Evolutionary conservation across 2,797 vertebrate species (phyloP), one percentile per base, ranked within the genome.

Genomic region (Acipenser ruthenus): DNA sequence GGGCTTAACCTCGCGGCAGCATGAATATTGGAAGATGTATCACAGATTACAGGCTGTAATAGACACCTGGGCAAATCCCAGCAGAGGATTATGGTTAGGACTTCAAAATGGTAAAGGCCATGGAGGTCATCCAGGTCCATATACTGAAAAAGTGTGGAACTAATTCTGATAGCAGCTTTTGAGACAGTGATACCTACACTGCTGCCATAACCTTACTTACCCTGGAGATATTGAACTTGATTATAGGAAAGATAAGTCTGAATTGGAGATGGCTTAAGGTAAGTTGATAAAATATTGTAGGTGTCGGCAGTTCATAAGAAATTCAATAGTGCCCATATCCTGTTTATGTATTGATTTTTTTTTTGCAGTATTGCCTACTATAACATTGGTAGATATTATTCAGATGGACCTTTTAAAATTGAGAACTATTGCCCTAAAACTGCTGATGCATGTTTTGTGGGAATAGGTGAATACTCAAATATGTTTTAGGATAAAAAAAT

Each of bases 41-140:
- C 81, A 75, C 78, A 89, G 87, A 90, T 90, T 87, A 87, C 74
- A 78, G 70, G 74, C 80, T 68, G 80, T 84, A 88, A 90, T 82
- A 88, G 89, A 88, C 85, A 87, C 82, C 83, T 65, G 81, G 70
- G 74, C 83, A 86, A 90, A 91, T 84, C 86, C 82, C 78, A 73
- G 23, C 78, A 80, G 82, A 85, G 83, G 78, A 88, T 88, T 87
- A 81, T 74, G 78, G 77, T 82, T 77, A 78, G 79, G 80, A 84
- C 88, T 88, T 84, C 84, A 85, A 86, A 87, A 77, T 71, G 74
- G 73, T 75, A 68, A 81, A 86, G 86, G 82, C 82, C 73, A 62
- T 65, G 60, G 77, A 87, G 88, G 89, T 90, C 80, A 83, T 37
- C 37, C 71, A 67, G 70, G 70, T 71, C 73, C 80, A 74, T 66